Percentiles rank a stretch among this genome's conserved stretches.
Conservation (phyloP, 2,113 vertebrate genomes). For the Cairina moschata region DNA sequence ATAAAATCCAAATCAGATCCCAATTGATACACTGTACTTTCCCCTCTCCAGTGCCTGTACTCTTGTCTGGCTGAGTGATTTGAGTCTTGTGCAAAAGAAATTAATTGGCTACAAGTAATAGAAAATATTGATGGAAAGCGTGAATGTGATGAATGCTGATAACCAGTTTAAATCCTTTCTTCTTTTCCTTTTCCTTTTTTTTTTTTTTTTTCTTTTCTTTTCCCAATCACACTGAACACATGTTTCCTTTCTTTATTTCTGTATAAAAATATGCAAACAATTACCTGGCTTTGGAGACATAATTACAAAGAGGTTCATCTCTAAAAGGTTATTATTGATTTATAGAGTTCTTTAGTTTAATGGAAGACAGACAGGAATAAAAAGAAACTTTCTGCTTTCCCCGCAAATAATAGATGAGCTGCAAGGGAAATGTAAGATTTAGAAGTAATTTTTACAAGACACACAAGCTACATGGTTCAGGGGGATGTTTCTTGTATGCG, state of each 20-base stretch:
- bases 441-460: conserved; percentile 65
- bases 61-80: conserved; percentile 41
- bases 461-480: not conserved
- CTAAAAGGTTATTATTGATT: conserved; percentile 80
- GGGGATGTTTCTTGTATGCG: conserved; percentile 5
- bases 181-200: not conserved
- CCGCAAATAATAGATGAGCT: conserved; percentile 62
- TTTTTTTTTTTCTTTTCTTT: not conserved
- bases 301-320: conserved; percentile 79
- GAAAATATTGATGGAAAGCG: conserved; percentile 50
- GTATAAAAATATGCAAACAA: conserved; percentile 81
- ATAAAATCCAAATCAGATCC: conserved; percentile 60
- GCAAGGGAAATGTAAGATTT: conserved; percentile 70
- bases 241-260: conserved; percentile 70
- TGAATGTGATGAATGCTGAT: conserved; percentile 53
- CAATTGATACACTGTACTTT: conserved; percentile 34
- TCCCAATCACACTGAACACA: conserved; percentile 27
- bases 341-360: conserved; percentile 77
- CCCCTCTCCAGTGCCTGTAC: not conserved
- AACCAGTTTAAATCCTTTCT: not conserved
- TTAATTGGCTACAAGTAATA: conserved; percentile 61
- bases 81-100: conserved; percentile 59
- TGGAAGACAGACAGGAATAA: conserved; percentile 76
- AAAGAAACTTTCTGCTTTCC: conserved; percentile 55
- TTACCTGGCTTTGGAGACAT: conserved; percentile 77